Conservation (phyloP, 1,140 invertebrate genomes). For the Teleogryllus occipitalis region DNA sequence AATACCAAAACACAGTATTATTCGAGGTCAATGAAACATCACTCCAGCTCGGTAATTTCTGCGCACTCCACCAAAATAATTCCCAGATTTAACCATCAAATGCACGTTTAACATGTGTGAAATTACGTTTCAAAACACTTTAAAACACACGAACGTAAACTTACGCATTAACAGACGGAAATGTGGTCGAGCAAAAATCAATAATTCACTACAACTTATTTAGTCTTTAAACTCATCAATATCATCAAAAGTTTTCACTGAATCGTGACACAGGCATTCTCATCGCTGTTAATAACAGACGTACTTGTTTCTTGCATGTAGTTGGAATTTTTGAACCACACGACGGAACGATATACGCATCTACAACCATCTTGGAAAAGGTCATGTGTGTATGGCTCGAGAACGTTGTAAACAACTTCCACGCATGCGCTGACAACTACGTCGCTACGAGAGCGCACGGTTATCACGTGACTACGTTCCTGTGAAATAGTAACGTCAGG, state of each 20-base stretch:
- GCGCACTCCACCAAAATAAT: neutral
- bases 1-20: conserved; percentile 35
- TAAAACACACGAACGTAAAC: conserved; percentile 13
- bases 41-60: neutral
- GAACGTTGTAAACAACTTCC: conserved; percentile 37
- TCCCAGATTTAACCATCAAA: conserved; percentile 4
- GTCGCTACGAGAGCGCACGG: neutral
- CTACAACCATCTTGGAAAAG: conserved; percentile 32
- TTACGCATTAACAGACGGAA: conserved; percentile 23
- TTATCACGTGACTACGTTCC: conserved; percentile 6
- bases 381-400: conserved; percentile 31
- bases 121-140: conserved; percentile 11
- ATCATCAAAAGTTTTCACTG: conserved; percentile 15
- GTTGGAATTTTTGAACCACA: conserved; percentile 21
- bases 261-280: neutral
- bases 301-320: conserved; percentile 10
- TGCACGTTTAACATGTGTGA: conserved; percentile 10
- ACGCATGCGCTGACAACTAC: conserved; percentile 33
- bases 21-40: conserved; percentile 34
- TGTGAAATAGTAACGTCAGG: neutral
- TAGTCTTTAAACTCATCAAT: neutral
- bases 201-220: conserved; percentile 18
- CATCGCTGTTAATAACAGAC: neutral
- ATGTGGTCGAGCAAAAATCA: conserved; percentile 21
- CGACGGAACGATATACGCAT: conserved; percentile 24